These are phyloP conservation scores for Lepetodrilus schrolli DNA, from an alignment of 2,888 invertebrate species.

Conservation along the genomic window DNA sequence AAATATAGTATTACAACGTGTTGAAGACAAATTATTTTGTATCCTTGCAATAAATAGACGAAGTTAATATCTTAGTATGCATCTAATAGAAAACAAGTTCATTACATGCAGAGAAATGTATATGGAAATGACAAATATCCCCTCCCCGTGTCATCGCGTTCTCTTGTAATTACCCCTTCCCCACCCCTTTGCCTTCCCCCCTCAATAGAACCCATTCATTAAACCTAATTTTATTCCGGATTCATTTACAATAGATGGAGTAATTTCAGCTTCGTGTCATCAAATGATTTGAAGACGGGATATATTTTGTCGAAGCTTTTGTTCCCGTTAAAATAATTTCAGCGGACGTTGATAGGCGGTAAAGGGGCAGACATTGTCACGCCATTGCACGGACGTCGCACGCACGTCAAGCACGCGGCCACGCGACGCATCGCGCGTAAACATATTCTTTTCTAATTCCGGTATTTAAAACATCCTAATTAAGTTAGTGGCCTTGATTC, in stretches of 20 bases:
- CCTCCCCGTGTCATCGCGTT: too few species aligned
- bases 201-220: not conserved
- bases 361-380: conserved; percentile 2
- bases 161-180: too few species aligned
- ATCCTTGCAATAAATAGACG: too few species aligned
- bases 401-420: not conserved
- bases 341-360: not conserved
- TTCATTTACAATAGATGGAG: not conserved
- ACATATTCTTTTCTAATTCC: conserved; percentile 27
- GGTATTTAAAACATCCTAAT: conserved; percentile 25
- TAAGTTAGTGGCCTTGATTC: conserved; percentile 8
- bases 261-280: conserved; percentile 11
- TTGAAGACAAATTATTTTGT: too few species aligned
- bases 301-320: conserved; percentile 16
- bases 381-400: not conserved
- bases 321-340: conserved; percentile 20
- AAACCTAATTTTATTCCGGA: conserved; percentile 5
- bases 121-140: too few species aligned
- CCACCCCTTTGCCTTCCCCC: not conserved
- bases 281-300: not conserved
- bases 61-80: too few species aligned
- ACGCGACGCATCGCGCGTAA: not conserved
- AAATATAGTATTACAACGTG: too few species aligned
- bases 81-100: too few species aligned
- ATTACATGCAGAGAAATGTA: too few species aligned